Evolutionary conservation across 2,113 vertebrate genomes (phyloP).

Genomic region (Amazona vittata): DNA sequence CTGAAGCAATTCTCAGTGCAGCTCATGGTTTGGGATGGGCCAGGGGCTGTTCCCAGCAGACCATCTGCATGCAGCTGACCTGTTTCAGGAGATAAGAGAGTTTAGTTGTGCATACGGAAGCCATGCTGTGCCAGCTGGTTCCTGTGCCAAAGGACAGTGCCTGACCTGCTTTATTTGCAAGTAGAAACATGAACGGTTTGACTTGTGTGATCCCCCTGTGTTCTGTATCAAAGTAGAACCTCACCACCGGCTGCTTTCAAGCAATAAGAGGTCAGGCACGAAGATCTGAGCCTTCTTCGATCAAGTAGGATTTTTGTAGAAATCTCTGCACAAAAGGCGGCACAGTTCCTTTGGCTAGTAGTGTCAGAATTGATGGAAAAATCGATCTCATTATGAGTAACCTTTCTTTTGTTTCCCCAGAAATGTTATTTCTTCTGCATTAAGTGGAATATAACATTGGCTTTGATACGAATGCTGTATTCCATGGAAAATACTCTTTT

Average conservation of each 20-base stretch:
- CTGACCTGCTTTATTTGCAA: constrained; percentile 29
- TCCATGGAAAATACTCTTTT: background rate
- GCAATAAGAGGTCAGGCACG: background rate
- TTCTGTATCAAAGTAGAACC: background rate
- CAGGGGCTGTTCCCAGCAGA: background rate
- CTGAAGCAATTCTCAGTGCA: background rate
- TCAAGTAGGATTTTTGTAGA: background rate
- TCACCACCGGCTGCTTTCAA: background rate
- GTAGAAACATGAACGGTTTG: background rate
- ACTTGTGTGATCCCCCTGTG: background rate
- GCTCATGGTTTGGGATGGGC: background rate
- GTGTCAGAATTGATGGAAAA: background rate
- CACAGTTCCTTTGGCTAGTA: background rate
- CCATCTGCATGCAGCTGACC: background rate
- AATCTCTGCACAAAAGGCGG: background rate
- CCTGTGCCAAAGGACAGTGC: background rate
- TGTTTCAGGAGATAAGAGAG: background rate
- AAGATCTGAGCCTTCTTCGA: background rate
- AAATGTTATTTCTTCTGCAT: background rate
- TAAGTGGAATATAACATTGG: background rate
- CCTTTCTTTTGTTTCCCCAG: background rate
- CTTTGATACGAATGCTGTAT: background rate
- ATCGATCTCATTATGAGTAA: background rate
- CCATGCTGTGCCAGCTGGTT: background rate
- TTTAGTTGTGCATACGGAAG: background rate